Evolutionary conservation across 2,113 vertebrate genomes (phyloP).

Genomic region (Chrysochloris asiatica): DNA sequence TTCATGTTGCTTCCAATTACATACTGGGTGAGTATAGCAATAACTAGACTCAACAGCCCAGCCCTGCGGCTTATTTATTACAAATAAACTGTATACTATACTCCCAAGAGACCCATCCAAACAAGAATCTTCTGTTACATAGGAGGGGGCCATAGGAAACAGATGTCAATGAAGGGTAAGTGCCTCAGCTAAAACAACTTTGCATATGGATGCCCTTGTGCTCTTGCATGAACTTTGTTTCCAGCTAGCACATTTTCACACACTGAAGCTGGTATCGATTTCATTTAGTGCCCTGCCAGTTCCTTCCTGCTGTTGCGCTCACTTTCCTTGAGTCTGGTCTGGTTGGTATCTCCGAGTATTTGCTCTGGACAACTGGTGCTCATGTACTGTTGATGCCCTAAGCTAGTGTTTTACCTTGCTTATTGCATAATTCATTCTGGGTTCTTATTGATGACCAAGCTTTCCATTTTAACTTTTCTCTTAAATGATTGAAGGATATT

Average conservation of each 20-base stretch:
- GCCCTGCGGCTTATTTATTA: no score
- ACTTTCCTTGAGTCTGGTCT: not conserved
- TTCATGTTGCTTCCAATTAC: no score
- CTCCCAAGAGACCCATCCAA: no score
- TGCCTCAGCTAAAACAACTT: not conserved
- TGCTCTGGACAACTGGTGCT: not conserved
- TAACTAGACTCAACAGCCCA: no score
- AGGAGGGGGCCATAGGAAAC: not conserved
- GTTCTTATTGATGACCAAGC: not conserved
- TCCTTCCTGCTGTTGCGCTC: not conserved
- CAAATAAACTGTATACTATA: no score
- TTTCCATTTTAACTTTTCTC: not conserved
- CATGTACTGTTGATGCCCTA: not conserved
- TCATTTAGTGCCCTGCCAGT: no score
- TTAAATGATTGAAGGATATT: conserved; percentile 5
- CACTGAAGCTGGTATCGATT: not conserved
- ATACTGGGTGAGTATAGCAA: no score
- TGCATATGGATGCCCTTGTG: not conserved
- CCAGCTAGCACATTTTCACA: not conserved
- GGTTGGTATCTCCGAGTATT: not conserved
- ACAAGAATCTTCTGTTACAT: not conserved
- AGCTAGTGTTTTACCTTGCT: not conserved
- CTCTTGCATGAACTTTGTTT: not conserved
- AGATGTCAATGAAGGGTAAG: not conserved
- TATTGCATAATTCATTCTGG: not conserved